Evolutionary conservation across 2,113 vertebrate genomes (phyloP).

Genomic region (Genyomyrus donnyi): DNA sequence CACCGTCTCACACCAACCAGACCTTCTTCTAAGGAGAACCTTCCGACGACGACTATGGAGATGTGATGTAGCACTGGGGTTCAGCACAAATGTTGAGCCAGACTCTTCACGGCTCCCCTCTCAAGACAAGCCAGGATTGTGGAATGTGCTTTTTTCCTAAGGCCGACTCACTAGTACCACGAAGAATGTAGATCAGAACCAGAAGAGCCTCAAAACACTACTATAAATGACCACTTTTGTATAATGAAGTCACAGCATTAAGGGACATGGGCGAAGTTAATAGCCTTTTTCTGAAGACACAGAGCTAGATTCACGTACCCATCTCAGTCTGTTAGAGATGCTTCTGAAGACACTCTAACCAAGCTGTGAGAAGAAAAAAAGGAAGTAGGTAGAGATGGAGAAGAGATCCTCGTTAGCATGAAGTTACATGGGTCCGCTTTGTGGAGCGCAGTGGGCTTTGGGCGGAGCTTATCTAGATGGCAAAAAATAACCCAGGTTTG

Average conservation of each 20-base stretch:
- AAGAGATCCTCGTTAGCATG: neutral
- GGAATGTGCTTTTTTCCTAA: neutral
- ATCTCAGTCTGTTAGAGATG: neutral
- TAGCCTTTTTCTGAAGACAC: neutral
- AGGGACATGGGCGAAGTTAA: neutral
- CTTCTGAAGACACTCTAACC: neutral
- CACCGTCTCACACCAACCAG: neutral
- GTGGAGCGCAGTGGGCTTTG: neutral
- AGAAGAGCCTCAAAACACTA: neutral
- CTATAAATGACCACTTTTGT: neutral
- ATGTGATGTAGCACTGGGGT: neutral
- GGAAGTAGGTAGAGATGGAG: neutral
- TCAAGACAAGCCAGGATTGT: neutral
- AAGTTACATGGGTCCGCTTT: neutral
- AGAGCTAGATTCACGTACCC: neutral
- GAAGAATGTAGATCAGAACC: neutral
- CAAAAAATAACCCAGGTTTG: neutral
- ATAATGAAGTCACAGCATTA: neutral
- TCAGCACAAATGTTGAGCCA: neutral
- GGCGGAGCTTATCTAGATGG: neutral
- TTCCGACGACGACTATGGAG: neutral
- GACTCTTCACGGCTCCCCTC: neutral
- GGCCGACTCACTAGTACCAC: neutral
- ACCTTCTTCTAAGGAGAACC: neutral
- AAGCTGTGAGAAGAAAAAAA: neutral